These are phyloP conservation scores for Syngnathus rostellatus DNA, from an alignment of 2,797 vertebrate species.

Conservation along the genomic window DNA sequence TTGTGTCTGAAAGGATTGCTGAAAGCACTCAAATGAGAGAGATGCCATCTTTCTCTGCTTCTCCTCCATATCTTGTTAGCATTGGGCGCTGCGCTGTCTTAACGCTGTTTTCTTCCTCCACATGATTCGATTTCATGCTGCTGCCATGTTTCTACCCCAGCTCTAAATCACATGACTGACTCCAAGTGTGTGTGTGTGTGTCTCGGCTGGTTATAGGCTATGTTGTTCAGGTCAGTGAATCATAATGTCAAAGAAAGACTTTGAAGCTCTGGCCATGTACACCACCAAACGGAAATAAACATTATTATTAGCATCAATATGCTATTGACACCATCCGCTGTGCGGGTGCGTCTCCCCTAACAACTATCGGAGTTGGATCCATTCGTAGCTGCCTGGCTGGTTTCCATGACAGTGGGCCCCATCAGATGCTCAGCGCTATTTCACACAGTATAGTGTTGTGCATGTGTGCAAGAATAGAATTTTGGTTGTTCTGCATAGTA, in stretches of 20 bases:
- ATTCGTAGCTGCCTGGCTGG: constrained; percentile 48
- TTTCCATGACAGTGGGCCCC: constrained; percentile 63
- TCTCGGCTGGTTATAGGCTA: constrained; percentile 17
- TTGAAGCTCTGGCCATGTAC: neutral
- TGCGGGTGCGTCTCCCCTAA: constrained; percentile 35
- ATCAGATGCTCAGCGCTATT: constrained; percentile 50
- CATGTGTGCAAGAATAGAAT: constrained; percentile 6
- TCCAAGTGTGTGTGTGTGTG: neutral
- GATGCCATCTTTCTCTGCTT: constrained; percentile 21
- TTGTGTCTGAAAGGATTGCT: constrained; percentile 32
- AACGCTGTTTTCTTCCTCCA: constrained; percentile 37
- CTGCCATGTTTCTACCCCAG: constrained; percentile 20
- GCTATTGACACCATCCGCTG: neutral
- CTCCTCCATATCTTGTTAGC: constrained; percentile 50
- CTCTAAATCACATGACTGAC: constrained; percentile 37
- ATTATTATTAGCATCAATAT: neutral
- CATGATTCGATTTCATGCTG: constrained; percentile 55
- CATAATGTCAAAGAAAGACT: constrained; percentile 17
- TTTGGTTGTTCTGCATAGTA: neutral
- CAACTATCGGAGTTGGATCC: constrained; percentile 49
- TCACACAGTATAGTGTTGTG: constrained; percentile 1
- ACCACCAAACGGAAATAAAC: neutral
- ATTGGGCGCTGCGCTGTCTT: constrained; percentile 39
- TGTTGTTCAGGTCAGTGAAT: constrained; percentile 11
- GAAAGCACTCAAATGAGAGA: constrained; percentile 20